Percentiles rank a stretch among this genome's conserved stretches.
Conservation (phyloP, 2,113 vertebrate species). For the Tamias sibiricus region DNA sequence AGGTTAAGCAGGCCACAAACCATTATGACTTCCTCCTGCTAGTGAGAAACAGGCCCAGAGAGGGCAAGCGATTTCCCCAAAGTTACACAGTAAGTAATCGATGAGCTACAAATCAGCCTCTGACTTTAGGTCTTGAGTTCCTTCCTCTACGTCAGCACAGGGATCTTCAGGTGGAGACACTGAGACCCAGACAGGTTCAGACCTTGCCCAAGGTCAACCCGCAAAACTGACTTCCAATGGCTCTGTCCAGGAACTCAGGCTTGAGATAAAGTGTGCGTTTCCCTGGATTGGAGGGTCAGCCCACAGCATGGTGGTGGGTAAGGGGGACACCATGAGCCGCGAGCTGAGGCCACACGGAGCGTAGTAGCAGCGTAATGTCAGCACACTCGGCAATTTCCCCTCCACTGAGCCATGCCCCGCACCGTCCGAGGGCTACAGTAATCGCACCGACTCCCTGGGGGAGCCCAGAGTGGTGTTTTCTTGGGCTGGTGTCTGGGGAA, state of each 20-base stretch:
- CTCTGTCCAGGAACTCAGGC: not conserved
- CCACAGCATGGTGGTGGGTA: not conserved
- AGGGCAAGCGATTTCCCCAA: not conserved
- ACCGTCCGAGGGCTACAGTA: not conserved
- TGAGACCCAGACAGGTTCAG: constrained; percentile 1
- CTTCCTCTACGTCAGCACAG: not conserved
- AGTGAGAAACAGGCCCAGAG: not conserved
- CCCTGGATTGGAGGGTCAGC: not conserved
- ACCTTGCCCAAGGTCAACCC: not conserved
- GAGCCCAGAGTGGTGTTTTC: not conserved
- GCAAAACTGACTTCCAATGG: not conserved
- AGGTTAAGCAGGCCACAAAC: not conserved
- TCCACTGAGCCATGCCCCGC: accelerated
- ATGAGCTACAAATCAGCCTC: not conserved
- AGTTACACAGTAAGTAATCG: not conserved
- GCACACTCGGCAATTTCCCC: not conserved
- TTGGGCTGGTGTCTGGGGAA: not conserved
- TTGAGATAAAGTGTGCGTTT: not conserved
- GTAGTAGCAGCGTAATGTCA: not conserved
- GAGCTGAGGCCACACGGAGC: not conserved
- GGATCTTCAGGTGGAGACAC: not conserved
- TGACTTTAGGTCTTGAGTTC: not conserved
- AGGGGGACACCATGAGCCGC: accelerated
- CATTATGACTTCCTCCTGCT: not conserved
- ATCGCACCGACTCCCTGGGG: not conserved